These are phyloP conservation scores for Mandrillus leucophaeus DNA, from an alignment of 2,113 vertebrate genomes.

Conservation along the genomic window DNA sequence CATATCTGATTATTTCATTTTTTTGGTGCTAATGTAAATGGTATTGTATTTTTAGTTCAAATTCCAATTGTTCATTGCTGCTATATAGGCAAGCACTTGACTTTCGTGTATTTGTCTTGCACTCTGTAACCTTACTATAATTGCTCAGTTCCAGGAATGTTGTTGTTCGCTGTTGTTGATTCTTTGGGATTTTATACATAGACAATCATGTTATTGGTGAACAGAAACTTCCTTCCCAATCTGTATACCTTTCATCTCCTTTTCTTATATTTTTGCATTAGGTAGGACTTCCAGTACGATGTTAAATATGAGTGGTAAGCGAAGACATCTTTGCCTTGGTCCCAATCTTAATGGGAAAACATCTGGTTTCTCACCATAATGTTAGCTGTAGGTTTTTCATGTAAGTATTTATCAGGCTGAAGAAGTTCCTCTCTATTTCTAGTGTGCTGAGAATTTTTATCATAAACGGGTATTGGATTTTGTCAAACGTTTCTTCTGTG, in stretches of 20 bases:
- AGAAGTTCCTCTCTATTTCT: background rate
- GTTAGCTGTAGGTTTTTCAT: background rate
- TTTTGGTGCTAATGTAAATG: background rate
- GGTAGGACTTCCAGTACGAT: background rate
- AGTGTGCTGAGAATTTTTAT: background rate
- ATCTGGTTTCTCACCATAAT: background rate
- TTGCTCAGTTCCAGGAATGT: background rate
- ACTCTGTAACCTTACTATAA: background rate
- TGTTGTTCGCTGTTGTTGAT: background rate
- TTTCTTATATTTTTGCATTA: background rate
- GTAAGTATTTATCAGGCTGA: background rate
- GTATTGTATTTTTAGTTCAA: background rate
- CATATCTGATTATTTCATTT: background rate
- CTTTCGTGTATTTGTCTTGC: background rate
- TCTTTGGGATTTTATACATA: background rate
- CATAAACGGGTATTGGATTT: background rate
- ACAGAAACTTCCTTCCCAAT: conserved; percentile 21
- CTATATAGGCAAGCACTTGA: background rate
- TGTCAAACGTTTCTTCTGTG: background rate
- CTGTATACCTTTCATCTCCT: background rate
- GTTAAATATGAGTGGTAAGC: background rate
- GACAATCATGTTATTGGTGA: background rate
- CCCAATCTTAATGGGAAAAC: background rate
- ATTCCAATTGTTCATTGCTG: background rate
- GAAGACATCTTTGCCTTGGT: background rate